Evolutionary conservation across 30 jellyfish, hydroid and myxozoan species (phyloP).

Genomic region (Morbakka virulenta): DNA sequence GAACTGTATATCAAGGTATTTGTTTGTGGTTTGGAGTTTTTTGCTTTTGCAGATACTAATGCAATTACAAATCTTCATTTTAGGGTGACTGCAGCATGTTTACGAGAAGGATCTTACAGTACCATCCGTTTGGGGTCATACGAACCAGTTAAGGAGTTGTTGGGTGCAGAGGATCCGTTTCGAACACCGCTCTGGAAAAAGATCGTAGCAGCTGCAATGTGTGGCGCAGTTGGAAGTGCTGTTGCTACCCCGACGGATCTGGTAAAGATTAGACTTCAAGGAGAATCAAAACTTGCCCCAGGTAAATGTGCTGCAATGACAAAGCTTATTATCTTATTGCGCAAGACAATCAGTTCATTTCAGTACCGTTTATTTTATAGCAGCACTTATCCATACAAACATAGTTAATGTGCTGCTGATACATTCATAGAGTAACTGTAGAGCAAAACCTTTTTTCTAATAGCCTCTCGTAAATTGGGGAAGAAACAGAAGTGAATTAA

Average conservation of each 20-base stretch:
- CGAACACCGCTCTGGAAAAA: constrained; percentile 73
- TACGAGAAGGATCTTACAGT: constrained; percentile 89
- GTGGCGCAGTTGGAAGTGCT: constrained; percentile 90
- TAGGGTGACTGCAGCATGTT: constrained; percentile 73
- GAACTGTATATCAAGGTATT: neutral
- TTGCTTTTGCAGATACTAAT: too few species aligned
- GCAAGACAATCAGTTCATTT: neutral
- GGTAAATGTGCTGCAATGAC: constrained; percentile 43
- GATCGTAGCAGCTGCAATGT: constrained; percentile 79
- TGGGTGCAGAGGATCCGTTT: constrained; percentile 52
- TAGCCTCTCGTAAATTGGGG: too few species aligned
- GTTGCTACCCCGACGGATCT: constrained; percentile 90
- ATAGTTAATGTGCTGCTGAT: too few species aligned
- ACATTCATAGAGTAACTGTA: too few species aligned
- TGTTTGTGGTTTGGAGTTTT: neutral
- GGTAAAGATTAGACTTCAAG: constrained; percentile 83
- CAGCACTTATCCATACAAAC: too few species aligned
- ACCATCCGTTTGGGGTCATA: constrained; percentile 82
- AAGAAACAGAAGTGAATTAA: too few species aligned
- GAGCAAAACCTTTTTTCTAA: too few species aligned
- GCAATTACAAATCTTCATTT: too few species aligned
- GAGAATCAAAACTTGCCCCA: constrained; percentile 59
- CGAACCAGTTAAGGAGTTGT: constrained; percentile 71
- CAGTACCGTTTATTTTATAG: too few species aligned
- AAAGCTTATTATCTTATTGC: neutral